Percentiles rank a stretch among this genome's conserved stretches.
Conservation (phyloP, 2,113 vertebrate genomes). For the Erythrocercus mccallii region DNA sequence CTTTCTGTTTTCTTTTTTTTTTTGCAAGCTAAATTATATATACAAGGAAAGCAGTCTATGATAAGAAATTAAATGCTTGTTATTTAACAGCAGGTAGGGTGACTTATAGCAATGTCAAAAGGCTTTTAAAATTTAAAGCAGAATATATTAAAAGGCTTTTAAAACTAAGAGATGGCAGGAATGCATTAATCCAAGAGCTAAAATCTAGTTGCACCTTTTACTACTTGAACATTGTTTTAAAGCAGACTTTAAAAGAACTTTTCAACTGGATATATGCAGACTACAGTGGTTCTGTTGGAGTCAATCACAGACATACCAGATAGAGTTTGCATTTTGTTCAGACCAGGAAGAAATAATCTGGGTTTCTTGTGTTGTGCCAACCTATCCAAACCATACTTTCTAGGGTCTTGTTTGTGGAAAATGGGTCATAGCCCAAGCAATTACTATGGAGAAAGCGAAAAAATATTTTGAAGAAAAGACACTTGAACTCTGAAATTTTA, state of each 20-base stretch:
- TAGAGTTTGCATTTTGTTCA: not conserved
- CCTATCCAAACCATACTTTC: conserved; percentile 21
- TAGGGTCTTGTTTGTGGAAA: conserved; percentile 15
- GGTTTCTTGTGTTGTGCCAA: not conserved
- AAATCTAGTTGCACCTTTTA: not conserved
- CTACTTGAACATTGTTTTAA: not conserved
- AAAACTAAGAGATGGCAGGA: not conserved
- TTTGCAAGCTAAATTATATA: not conserved
- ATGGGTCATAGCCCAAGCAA: not conserved
- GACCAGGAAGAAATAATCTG: not conserved
- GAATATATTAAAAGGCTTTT: not conserved
- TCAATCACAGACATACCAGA: not conserved
- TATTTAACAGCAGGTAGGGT: not conserved
- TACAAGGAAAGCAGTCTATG: not conserved
- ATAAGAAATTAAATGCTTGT: not conserved
- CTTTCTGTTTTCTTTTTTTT: not conserved
- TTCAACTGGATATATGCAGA: not conserved
- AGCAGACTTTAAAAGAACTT: not conserved
- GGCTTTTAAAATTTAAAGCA: not conserved
- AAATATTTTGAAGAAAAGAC: not conserved
- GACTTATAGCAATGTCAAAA: not conserved
- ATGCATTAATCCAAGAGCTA: not conserved
- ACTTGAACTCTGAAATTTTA: not conserved
- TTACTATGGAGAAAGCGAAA: not conserved
- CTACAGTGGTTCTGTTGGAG: not conserved